phyloP scores from a whole-genome alignment of 2,797 vertebrate species.

The Pyrocephalus nanus region DNA sequence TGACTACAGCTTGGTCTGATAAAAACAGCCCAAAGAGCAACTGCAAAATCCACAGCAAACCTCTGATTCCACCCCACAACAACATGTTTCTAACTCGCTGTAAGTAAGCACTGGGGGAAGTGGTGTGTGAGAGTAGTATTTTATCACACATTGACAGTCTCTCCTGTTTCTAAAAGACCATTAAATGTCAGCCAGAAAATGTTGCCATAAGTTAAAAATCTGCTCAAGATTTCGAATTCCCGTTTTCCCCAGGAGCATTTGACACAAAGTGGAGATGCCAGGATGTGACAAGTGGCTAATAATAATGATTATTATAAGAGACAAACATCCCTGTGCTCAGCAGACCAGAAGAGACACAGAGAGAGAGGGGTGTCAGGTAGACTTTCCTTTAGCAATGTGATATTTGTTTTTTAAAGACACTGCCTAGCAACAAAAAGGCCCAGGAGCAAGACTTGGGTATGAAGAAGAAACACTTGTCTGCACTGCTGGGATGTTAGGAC shows the following conservation, averaged over 20 bases:
- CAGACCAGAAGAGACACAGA: background rate
- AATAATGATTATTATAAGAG: background rate
- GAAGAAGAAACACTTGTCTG: slow-evolving; percentile 5
- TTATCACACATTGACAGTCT: background rate
- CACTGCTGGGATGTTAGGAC: background rate
- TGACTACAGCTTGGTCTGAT: background rate
- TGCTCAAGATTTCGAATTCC: background rate
- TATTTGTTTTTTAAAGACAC: slow-evolving; percentile 35
- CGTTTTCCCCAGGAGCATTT: background rate
- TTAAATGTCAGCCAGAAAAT: slow-evolving; percentile 3
- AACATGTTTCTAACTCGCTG: background rate
- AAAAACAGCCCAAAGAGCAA: background rate
- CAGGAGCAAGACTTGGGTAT: background rate
- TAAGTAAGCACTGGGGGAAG: background rate
- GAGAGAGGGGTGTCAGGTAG: background rate
- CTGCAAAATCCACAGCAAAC: background rate
- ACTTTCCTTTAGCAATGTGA: background rate
- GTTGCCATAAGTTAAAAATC: background rate
- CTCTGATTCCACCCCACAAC: background rate
- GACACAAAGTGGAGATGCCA: background rate
- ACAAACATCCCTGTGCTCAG: background rate
- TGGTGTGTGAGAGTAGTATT: background rate
- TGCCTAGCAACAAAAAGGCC: slow-evolving; percentile 26
- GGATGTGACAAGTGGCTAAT: background rate
- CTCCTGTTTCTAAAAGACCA: background rate